Conservation (phyloP, 2,888 invertebrate genomes). For the Yponomeuta evonymella region DNA sequence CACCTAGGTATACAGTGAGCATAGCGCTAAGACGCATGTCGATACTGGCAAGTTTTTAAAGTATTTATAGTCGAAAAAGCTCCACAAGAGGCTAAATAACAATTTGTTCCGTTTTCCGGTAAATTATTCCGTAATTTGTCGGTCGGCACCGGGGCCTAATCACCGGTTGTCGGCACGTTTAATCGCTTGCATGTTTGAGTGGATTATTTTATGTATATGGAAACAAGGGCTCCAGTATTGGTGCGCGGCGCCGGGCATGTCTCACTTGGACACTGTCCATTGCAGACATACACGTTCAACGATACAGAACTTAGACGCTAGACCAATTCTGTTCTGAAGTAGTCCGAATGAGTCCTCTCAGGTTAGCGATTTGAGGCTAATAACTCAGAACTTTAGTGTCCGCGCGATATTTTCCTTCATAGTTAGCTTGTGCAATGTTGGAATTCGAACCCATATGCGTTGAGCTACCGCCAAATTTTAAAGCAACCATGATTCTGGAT, state of each 20-base stretch:
- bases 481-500: no score
- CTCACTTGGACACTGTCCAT: neutral
- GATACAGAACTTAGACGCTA: no score
- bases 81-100: constrained; percentile 38
- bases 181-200: constrained; percentile 64
- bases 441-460: no score
- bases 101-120: constrained; percentile 50
- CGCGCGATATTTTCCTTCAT: no score
- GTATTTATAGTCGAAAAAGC: constrained; percentile 13
- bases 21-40: neutral
- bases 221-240: constrained; percentile 27
- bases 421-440: no score
- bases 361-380: no score
- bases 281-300: neutral
- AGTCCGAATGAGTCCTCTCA: no score
- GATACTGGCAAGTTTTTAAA: constrained; percentile 15
- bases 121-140: constrained; percentile 52
- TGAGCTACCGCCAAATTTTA: no score
- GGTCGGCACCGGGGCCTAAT: constrained; percentile 27
- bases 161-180: constrained; percentile 48
- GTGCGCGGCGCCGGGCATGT: neutral
- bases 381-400: no score
- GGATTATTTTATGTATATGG: constrained; percentile 42
- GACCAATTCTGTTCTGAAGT: no score
- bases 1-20: neutral